Conservation (phyloP, 2,888 invertebrate genomes). For the Dolomedes plantarius region DNA sequence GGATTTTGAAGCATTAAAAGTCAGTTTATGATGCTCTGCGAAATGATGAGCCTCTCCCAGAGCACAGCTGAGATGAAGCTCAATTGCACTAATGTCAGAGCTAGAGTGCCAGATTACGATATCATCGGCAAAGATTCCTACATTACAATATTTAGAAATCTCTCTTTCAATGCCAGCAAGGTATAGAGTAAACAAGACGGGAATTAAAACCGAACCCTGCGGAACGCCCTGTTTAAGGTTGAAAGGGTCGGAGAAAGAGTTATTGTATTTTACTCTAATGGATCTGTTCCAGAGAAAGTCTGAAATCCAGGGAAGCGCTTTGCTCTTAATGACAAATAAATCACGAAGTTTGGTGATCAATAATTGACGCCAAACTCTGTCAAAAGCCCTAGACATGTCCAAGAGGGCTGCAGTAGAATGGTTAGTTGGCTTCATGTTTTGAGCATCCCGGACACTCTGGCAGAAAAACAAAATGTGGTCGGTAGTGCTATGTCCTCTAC, state of each 20-base stretch:
- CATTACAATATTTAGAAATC: background rate
- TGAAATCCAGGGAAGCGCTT: conserved; percentile 5
- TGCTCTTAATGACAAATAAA: background rate
- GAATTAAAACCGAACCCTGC: background rate
- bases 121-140: conserved; percentile 19
- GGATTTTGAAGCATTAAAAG: background rate
- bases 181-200: conserved; percentile 8
- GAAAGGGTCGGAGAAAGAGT: background rate
- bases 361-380: too few species aligned
- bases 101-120: conserved; percentile 12
- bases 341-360: background rate
- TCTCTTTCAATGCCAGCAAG: conserved; percentile 1
- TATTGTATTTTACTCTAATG: background rate
- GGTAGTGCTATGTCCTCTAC: background rate
- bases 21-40: background rate
- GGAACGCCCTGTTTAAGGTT: background rate
- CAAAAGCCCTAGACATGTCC: background rate
- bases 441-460: background rate
- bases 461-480: background rate
- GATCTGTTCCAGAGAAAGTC: background rate
- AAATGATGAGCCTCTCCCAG: background rate
- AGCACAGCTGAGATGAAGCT: background rate
- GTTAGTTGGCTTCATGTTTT: background rate
- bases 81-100: background rate
- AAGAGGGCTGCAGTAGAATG: background rate